Conservation (phyloP, 2,113 vertebrate genomes). For the Rhea americana region DNA sequence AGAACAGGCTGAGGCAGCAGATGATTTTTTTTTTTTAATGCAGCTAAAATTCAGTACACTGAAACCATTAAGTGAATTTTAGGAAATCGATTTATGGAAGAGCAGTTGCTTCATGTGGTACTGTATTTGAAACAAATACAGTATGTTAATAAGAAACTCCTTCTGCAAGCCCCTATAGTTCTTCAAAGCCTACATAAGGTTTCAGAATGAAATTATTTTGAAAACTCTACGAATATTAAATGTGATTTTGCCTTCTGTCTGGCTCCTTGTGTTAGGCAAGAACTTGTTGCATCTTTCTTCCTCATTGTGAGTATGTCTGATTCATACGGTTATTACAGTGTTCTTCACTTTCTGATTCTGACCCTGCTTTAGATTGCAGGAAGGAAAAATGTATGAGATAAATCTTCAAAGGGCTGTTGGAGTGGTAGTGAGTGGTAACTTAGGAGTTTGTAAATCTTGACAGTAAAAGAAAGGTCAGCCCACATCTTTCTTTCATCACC, state of each 20-base stretch:
- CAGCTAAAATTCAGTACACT: neutral
- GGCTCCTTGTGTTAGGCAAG: neutral
- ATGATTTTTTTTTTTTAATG: neutral
- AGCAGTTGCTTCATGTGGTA: neutral
- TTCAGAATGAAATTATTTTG: neutral
- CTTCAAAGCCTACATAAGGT: neutral
- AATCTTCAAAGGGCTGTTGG: neutral
- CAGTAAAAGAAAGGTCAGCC: neutral
- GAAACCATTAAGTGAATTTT: slow-evolving; percentile 6
- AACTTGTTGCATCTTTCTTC: neutral
- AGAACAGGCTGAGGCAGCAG: neutral
- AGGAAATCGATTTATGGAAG: neutral
- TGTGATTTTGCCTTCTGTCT: neutral
- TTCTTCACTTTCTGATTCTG: neutral
- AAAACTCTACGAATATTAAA: neutral
- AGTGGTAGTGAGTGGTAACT: neutral
- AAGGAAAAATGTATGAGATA: neutral
- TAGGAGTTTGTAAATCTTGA: slow-evolving; percentile 6
- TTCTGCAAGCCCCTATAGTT: neutral
- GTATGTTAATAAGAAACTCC: neutral
- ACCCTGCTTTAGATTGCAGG: neutral
- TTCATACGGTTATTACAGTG: neutral
- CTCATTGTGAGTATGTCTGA: neutral
- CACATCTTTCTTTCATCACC: neutral
- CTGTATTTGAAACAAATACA: neutral